Percentiles rank a stretch among this genome's conserved stretches.
Conservation (phyloP, 2,113 vertebrate species). For the Anguilla rostrata region DNA sequence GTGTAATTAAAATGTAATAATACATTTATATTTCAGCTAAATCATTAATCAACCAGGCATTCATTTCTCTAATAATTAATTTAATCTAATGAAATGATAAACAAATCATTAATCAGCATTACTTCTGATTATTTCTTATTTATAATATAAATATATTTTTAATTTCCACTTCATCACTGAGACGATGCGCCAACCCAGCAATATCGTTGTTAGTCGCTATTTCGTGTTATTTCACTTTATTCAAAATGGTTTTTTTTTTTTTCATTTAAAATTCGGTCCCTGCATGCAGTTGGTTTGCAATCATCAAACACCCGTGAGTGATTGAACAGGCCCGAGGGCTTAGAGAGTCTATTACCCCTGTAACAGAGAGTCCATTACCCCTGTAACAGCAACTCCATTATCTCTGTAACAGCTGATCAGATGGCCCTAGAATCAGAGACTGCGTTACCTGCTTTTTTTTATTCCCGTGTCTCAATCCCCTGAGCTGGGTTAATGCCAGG, state of each 20-base stretch:
- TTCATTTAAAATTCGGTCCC: neutral
- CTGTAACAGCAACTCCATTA: neutral
- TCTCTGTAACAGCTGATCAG: neutral
- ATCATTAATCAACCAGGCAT: too few species aligned
- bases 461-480: neutral
- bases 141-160: too few species aligned
- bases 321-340: neutral
- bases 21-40: too few species aligned
- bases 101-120: too few species aligned
- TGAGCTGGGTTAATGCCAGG: constrained; percentile 33
- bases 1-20: too few species aligned
- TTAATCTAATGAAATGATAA: too few species aligned
- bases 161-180: too few species aligned
- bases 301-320: neutral
- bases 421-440: neutral
- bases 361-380: neutral
- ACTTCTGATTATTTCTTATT: too few species aligned
- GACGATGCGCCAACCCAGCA: neutral
- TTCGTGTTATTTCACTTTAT: neutral
- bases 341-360: neutral
- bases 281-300: neutral
- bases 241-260: neutral
- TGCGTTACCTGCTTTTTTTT: neutral
- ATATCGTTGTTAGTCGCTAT: neutral
- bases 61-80: too few species aligned